These are phyloP conservation scores for Aphodius granarius DNA, from an alignment of 2,888 invertebrate species.

Conservation along the genomic window DNA sequence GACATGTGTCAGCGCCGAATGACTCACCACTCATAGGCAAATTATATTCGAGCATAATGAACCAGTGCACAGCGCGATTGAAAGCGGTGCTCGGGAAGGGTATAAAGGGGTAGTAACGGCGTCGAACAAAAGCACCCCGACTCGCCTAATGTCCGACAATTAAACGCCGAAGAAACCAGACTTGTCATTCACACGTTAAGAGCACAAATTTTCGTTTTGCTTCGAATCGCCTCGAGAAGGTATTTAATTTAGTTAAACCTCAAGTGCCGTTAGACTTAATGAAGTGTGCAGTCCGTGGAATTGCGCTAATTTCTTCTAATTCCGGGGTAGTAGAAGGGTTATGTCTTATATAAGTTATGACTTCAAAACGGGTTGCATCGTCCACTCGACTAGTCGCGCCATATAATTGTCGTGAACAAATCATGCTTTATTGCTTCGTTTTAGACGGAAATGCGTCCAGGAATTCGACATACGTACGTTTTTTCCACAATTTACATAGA, in stretches of 20 bases:
- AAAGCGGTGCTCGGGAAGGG: not conserved
- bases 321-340: conserved; percentile 1
- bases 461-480: not conserved
- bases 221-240: not conserved
- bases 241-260: conserved; percentile 11
- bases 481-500: no score
- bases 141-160: not conserved
- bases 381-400: not conserved
- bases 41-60: not conserved
- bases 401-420: not conserved
- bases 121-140: not conserved
- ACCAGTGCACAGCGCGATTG: not conserved
- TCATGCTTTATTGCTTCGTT: conserved; percentile 2
- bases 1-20: not conserved
- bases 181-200: not conserved
- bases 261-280: conserved; percentile 12
- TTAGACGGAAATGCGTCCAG: not conserved
- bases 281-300: not conserved
- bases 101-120: not conserved
- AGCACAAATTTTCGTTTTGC: not conserved
- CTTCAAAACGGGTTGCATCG: not conserved
- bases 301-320: conserved; percentile 5
- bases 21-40: not conserved
- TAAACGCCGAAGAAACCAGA: not conserved
- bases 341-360: not conserved